Evolutionary conservation across 2,113 vertebrate genomes (phyloP), one percentile per base, ranked within the genome.

Genomic region (Pseudorectes ferrugineus): DNA sequence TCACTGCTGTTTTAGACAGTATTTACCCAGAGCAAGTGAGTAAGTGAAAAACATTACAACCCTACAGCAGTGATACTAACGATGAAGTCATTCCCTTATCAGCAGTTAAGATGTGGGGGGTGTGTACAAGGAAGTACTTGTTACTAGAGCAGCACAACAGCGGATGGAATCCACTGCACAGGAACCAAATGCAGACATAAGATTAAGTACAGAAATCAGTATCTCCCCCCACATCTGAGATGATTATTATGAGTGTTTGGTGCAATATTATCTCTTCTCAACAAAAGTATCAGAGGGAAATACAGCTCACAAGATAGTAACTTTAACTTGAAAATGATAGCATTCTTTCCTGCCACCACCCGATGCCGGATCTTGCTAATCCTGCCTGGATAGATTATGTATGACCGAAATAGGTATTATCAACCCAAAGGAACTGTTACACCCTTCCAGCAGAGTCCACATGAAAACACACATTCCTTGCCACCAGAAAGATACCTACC

Each of bases 301-400:
- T 24, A 43, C 43, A 74, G 25, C 29, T 79, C 46, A 52, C 38
- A 62, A 82, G 42, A 43, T 17, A 90, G 12, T 36, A 25, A 54
- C 46, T 71, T 83, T 11, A 89, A 67, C 33, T 31, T 21, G 63
- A 35, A 70, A 81, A 51, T 0, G 1, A 83, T 2, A 83, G 42
- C 25, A 42, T 28, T 73, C 71, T 70, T 72, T 65, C 51, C 42
- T 23, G 57, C 14, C 20, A 26, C 17, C 4, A 2, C 33, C 49
- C 0, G 0, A 76, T 70, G 79, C 4, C 0, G 0, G 28, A 49
- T 66, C 51, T 51, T 75, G n/a, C 57, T 91, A 65, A 55, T 52
- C n/a, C 36, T 36, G 20, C 26, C 75, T 57, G 12, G 35, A 35
- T 23, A 57, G 29, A 66, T 85, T 43, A 86, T 12, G 17, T 11